A percentile compares a stretch with the other conserved stretches of the same genome.
Conservation (phyloP, 2,888 invertebrate species). For the Andrena flavipes region DNA sequence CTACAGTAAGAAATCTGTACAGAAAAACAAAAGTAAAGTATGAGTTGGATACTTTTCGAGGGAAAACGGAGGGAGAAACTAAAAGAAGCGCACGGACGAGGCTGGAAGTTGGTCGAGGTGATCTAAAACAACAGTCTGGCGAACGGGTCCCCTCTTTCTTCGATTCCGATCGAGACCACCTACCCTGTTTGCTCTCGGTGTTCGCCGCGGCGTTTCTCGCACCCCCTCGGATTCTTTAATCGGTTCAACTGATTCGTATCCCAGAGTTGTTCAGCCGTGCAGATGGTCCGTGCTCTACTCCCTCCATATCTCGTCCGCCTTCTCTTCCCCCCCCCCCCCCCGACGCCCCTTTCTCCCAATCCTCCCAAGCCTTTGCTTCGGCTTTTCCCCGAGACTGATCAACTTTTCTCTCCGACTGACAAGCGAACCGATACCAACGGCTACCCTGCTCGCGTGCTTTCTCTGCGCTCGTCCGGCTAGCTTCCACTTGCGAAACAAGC, state of each 20-base stretch:
- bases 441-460: too few species aligned
- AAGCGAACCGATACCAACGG: constrained; percentile 20
- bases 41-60: constrained; percentile 4
- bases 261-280: constrained; percentile 57
- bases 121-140: constrained; percentile 41
- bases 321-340: not conserved
- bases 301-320: constrained; percentile 41
- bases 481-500: not conserved
- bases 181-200: constrained; percentile 13
- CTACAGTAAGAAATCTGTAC: not conserved
- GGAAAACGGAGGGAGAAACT: not conserved
- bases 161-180: constrained; percentile 46
- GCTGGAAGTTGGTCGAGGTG: constrained; percentile 3
- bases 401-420: constrained; percentile 7
- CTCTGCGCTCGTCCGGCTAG: not conserved
- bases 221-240: constrained; percentile 60
- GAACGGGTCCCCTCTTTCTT: not conserved
- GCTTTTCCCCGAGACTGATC: constrained; percentile 25
- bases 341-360: not conserved
- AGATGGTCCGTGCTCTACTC: constrained; percentile 60
- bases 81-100: not conserved
- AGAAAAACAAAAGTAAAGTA: not conserved
- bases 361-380: not conserved
- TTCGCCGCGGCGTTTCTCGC: not conserved
- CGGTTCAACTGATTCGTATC: constrained; percentile 63